These are phyloP conservation scores for Parauchenoglanis punctatus DNA, from an alignment of 2,797 vertebrate species.

Conservation along the genomic window DNA sequence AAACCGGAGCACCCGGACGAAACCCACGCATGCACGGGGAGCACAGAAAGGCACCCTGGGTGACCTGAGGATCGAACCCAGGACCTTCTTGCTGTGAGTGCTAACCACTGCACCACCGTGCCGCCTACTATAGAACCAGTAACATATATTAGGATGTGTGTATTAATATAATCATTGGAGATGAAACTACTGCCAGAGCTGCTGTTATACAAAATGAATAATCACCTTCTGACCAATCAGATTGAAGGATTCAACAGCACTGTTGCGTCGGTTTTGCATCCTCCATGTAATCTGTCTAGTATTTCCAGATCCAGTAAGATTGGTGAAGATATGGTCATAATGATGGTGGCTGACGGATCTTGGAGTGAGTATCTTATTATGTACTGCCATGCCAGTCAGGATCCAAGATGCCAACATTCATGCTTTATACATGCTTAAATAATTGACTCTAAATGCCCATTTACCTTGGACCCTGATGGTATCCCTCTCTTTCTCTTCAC, in stretches of 20 bases:
- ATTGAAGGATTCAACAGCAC: background rate
- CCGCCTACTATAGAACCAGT: too few relatives aligned
- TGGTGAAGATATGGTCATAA: background rate
- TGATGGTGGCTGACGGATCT: background rate
- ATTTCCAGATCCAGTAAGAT: background rate
- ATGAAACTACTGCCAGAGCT: background rate
- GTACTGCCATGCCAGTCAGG: background rate
- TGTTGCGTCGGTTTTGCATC: background rate
- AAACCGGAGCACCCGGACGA: too few relatives aligned
- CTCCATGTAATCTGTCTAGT: background rate
- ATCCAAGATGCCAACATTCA: background rate
- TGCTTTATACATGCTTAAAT: slow-evolving; percentile 8
- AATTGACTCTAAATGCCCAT: slow-evolving; percentile 19
- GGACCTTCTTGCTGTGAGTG: too few relatives aligned
- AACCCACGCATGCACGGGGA: too few relatives aligned
- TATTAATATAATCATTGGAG: background rate
- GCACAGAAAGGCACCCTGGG: too few relatives aligned
- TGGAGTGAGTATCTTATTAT: background rate
- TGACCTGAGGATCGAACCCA: too few relatives aligned
- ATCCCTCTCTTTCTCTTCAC: slow-evolving; percentile 1
- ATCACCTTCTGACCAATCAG: background rate
- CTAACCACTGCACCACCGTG: too few relatives aligned
- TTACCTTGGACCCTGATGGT: background rate
- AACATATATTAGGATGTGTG: background rate
- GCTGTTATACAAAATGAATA: background rate